Percentiles rank a stretch among this genome's conserved stretches.
These are phyloP conservation scores for Trichoplax adhaerens DNA, from an alignment of 37 sponge, comb jelly and placozoan species.

Conservation along the genomic window DNA sequence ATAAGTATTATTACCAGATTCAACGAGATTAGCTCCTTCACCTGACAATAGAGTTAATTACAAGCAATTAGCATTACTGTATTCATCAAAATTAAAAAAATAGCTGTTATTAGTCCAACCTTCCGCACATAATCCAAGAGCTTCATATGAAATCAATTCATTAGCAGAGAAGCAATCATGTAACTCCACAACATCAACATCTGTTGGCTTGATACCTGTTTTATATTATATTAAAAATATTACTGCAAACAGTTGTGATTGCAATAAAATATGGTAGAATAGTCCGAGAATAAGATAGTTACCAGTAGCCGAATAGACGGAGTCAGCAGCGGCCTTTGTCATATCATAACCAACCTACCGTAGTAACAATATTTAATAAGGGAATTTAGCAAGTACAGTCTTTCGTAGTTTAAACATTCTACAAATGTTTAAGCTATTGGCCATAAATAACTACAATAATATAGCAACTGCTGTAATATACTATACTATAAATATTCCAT, in stretches of 20 bases:
- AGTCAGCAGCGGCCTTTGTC: slow-evolving; percentile 64
- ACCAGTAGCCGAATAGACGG: slow-evolving; percentile 41
- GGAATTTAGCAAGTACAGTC: not conserved
- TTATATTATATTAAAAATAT: too few species aligned
- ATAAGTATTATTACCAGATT: slow-evolving; percentile 85
- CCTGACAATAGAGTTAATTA: slow-evolving; percentile 17
- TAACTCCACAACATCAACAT: slow-evolving; percentile 76
- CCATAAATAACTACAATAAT: slow-evolving; percentile 4
- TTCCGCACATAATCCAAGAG: slow-evolving; percentile 68
- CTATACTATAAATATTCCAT: not conserved
- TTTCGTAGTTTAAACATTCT: not conserved
- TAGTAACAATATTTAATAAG: not conserved
- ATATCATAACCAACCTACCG: slow-evolving; percentile 75
- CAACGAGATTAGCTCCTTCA: slow-evolving; percentile 65
- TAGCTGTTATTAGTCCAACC: slow-evolving; percentile 29
- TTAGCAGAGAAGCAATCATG: slow-evolving; percentile 93
- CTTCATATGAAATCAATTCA: slow-evolving; percentile 86
- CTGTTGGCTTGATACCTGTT: slow-evolving; percentile 25
- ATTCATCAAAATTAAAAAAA: too few species aligned
- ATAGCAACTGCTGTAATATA: not conserved
- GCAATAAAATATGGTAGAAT: too few species aligned
- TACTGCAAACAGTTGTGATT: too few species aligned
- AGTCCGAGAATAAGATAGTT: not conserved
- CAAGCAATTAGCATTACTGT: not conserved
- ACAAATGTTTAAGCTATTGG: slow-evolving; percentile 29